Evolutionary conservation across 1,140 invertebrate genomes (phyloP).

Genomic region (Proales similis): DNA sequence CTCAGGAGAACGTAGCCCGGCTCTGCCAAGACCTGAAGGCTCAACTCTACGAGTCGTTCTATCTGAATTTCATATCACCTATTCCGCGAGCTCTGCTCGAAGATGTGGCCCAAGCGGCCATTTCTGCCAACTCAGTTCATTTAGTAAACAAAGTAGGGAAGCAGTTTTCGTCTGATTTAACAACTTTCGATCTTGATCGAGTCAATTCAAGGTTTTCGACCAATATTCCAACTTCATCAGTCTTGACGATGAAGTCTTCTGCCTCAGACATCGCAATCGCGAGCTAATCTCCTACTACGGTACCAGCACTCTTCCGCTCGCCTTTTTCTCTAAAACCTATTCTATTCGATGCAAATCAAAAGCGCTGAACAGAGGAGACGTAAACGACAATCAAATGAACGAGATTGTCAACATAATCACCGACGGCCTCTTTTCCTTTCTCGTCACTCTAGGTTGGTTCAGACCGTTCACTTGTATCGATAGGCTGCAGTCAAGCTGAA

Average conservation of each 20-base stretch:
- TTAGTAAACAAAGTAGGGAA: slow-evolving; percentile 74
- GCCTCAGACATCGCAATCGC: slow-evolving; percentile 80
- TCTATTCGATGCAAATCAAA: slow-evolving; percentile 43
- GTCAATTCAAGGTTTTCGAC: slow-evolving; percentile 73
- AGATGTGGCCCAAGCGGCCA: slow-evolving; percentile 81
- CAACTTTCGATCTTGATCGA: no score
- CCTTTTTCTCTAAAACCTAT: neutral
- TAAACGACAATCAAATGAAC: slow-evolving; percentile 92
- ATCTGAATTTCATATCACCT: slow-evolving; percentile 94
- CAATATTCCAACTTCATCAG: slow-evolving; percentile 98
- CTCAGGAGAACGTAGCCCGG: slow-evolving; percentile 86
- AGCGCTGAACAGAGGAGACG: slow-evolving; percentile 88
- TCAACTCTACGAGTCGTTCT: slow-evolving; percentile 76
- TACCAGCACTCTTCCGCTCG: slow-evolving; percentile 50
- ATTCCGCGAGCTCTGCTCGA: slow-evolving; percentile 88
- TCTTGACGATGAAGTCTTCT: slow-evolving; percentile 94
- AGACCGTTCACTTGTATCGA: neutral
- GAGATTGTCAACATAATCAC: slow-evolving; percentile 85
- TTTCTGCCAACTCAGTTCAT: slow-evolving; percentile 67
- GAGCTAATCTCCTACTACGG: slow-evolving; percentile 85
- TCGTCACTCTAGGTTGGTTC: slow-evolving; percentile 75
- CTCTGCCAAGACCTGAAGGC: slow-evolving; percentile 70
- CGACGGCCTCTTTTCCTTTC: slow-evolving; percentile 91
- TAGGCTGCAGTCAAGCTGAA: slow-evolving; percentile 4
- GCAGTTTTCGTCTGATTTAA: slow-evolving; percentile 32